Evolutionary conservation across 2,113 vertebrate genomes (phyloP).

Genomic region (Recurvirostra avosetta): DNA sequence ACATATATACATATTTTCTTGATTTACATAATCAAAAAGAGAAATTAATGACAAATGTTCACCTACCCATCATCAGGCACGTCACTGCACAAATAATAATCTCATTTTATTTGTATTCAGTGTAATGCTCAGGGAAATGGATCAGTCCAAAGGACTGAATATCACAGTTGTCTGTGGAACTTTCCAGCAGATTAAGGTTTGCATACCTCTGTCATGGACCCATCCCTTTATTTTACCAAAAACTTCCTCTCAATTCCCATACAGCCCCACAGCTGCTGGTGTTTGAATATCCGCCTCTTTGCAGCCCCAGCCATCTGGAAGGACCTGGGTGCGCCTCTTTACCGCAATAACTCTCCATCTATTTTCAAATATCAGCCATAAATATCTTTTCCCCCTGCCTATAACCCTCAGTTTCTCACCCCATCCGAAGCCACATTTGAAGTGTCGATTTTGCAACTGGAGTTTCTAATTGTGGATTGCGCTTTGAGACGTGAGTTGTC

Average conservation of each 20-base stretch:
- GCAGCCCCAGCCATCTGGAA: not conserved
- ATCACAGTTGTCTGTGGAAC: not conserved
- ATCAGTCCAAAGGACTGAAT: not conserved
- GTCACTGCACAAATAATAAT: not conserved
- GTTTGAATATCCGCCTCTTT: not conserved
- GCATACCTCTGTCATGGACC: not conserved
- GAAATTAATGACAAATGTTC: slow-evolving; percentile 41
- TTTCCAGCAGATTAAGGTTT: not conserved
- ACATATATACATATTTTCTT: not conserved
- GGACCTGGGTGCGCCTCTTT: not conserved
- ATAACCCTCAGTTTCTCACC: not conserved
- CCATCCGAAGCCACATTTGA: not conserved
- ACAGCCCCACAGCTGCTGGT: not conserved
- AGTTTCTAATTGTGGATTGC: not conserved
- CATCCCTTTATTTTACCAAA: not conserved
- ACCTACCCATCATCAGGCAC: not conserved
- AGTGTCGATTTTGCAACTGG: not conserved
- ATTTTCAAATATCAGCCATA: not conserved
- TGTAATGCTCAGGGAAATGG: not conserved
- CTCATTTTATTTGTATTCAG: not conserved
- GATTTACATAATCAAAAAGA: slow-evolving; percentile 7
- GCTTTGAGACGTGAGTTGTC: not conserved
- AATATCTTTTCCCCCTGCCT: not conserved
- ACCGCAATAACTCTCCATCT: not conserved
- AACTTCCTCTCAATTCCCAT: not conserved